These are phyloP conservation scores for Cantharis rustica DNA, from an alignment of 2,888 invertebrate species.

Conservation along the genomic window DNA sequence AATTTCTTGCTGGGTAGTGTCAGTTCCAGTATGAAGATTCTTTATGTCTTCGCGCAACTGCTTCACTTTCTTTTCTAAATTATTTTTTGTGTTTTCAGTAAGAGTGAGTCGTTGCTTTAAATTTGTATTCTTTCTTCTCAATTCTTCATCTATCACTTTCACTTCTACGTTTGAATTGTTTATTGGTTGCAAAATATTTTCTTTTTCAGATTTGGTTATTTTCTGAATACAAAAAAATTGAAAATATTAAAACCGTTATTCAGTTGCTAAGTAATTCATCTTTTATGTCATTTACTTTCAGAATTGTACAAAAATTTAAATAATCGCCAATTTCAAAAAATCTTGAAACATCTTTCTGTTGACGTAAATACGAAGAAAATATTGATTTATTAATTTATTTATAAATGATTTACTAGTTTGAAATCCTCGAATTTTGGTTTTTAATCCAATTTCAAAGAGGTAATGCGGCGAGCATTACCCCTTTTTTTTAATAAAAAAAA, in stretches of 20 bases:
- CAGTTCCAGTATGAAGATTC: slow-evolving; percentile 27
- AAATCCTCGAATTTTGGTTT: too few relatives aligned
- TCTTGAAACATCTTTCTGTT: too few relatives aligned
- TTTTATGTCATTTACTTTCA: too few relatives aligned
- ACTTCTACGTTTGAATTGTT: slow-evolving; percentile 16
- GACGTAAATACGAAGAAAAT: too few relatives aligned
- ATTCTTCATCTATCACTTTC: slow-evolving; percentile 41
- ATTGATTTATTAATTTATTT: too few relatives aligned
- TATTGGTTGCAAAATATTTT: slow-evolving; percentile 16
- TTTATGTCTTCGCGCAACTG: slow-evolving; percentile 45
- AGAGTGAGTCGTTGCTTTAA: slow-evolving; percentile 42
- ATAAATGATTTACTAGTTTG: too few relatives aligned
- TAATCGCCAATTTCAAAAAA: too few relatives aligned
- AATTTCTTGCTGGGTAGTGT: slow-evolving; percentile 33
- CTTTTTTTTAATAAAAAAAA: too few relatives aligned
- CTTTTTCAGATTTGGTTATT: slow-evolving; percentile 22
- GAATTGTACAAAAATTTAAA: too few relatives aligned
- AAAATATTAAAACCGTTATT: not conserved
- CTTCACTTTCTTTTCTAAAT: slow-evolving; percentile 43
- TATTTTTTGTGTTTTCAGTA: slow-evolving; percentile 38
- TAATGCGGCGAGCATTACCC: too few relatives aligned
- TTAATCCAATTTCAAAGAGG: too few relatives aligned
- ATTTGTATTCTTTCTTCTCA: slow-evolving; percentile 40
- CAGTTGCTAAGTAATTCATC: too few relatives aligned
- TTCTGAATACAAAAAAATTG: not conserved